Evolutionary conservation across 2,888 invertebrate species (phyloP), one percentile per base, ranked within the genome.

Genomic region (Caenorhabditis drosophilae): DNA sequence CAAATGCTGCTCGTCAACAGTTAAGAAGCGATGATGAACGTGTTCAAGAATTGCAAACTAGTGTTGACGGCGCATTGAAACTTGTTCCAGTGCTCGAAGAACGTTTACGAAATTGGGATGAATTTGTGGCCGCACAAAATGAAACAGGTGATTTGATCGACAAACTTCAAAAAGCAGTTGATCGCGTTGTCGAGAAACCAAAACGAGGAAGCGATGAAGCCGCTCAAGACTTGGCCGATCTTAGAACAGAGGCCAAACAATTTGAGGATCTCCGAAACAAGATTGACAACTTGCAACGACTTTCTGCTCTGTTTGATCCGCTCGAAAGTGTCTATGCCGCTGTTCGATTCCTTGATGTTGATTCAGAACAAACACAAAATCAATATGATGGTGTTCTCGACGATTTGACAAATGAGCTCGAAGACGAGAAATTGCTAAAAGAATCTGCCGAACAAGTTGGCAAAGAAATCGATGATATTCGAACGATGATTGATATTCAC

Each of bases 311-410:
- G 45, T 56, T 75, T n/a, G 50, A 75, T 41, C 76, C 76, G 40
- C 63, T 75, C 34, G 77, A 69, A 35, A 70, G 52, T 45, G 72
- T 72, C 6, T 67, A 73, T 53, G 62, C 72, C n/a, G 73, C 73
- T 42, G 74, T 76, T 34, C 70, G 75, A 34, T 75, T 76, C 61
- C 52, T 70, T 42, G 75, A 78, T 41, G 71, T 69, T n/a, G 77
- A 77, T 27, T 48, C 67, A 27, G 73, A 77, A 44, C 69, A 77
- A 41, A 59, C 61, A 36, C 58, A 67, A 34, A 55, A 67, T 23
- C 70, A 74, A 23, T 71, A 61, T 51, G 73, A 73, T 31, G 70
- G 72, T 26, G 51, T 62, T 16, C 55, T 75, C 26, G 55, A 49
- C 35, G 68, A 64, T 16, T 25, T 74, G 35, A 49, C 44, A 27